Evolutionary conservation across 1,140 invertebrate species (phyloP), one percentile per base, ranked within the genome.

Genomic region (Babylonia areolata): DNA sequence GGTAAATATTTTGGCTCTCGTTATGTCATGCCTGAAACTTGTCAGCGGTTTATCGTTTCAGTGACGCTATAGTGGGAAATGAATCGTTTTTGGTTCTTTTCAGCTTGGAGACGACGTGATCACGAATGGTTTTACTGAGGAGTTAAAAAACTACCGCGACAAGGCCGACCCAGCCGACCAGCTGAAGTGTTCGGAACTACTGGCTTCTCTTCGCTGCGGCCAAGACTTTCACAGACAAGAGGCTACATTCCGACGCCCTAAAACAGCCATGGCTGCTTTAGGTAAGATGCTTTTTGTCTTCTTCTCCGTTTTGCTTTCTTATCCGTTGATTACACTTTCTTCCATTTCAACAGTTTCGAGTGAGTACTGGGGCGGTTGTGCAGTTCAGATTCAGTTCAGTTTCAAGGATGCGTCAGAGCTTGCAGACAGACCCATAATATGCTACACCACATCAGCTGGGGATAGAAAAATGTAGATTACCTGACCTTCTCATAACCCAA

Each of bases 91-190:
- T 17, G 23, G 28, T 28, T 69, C 28, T 87, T 88, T 89, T 84
- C 87, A 93, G 92, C 46, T 93, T n/a, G 92, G 91, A 0, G 91
- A 91, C 37, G 89, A 92, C 58, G 88, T 89, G 1, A 79, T 93
- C n/a, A 89, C 90, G 3, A 88, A 86, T 17, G 88, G 88, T 9
- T 87, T 93, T 54, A 77, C 88, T 2, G 89, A 87, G 46, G 89
- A 92, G 82, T 85, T 93, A 46, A 89, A 92, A 79, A 86, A 90
- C 9, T 93, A 89, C 82, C 92, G 92, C 84, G 87, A 91, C 31
- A 92, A 92, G 81, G 89, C 92, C 23, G 87, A 89, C 54, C 40
- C 86, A 31, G 71, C 33, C 23, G 92, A 93, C 77, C 89, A 85
- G 35, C 86, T 88, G 31, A 91, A 91, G 85, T 91, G 91, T 81